Percentiles rank a stretch among this genome's conserved stretches.
These are phyloP conservation scores for Rhynchonycteris naso DNA, from an alignment of 2,797 vertebrate genomes.

Conservation along the genomic window DNA sequence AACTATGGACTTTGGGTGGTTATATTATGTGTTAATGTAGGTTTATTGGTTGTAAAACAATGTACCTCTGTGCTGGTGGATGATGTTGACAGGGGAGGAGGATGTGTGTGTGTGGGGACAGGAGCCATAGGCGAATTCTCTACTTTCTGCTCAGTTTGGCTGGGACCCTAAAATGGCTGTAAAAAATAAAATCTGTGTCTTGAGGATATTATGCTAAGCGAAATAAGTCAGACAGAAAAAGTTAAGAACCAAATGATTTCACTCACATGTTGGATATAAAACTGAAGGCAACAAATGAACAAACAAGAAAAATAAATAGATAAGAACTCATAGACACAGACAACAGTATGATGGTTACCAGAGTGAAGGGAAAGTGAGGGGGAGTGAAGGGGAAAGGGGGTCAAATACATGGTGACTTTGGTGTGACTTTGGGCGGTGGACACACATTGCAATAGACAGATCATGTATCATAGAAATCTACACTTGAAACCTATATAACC, in stretches of 20 bases:
- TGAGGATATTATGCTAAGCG: not conserved
- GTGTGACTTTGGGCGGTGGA: not conserved
- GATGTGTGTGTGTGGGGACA: not conserved
- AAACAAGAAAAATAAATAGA: not conserved
- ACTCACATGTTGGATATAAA: not conserved
- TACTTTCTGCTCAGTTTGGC: not conserved
- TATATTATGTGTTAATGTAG: not conserved
- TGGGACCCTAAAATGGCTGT: not conserved
- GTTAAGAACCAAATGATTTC: not conserved
- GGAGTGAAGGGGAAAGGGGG: not conserved
- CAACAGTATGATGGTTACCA: no score
- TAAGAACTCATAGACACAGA: not conserved
- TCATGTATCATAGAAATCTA: not conserved
- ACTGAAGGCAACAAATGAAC: not conserved
- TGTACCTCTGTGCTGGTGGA: not conserved
- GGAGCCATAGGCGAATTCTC: not conserved
- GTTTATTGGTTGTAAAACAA: not conserved
- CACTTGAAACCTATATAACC: not conserved
- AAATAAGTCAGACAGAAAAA: not conserved
- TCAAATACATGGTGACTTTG: not conserved
- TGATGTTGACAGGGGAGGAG: not conserved
- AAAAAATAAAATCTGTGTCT: not conserved
- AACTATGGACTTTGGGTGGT: not conserved
- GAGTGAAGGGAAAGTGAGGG: not conserved
- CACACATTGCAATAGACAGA: not conserved